Base-by-base conservation (phyloP, 1,140 invertebrate species). In the Papilio aristodemus region DNA sequence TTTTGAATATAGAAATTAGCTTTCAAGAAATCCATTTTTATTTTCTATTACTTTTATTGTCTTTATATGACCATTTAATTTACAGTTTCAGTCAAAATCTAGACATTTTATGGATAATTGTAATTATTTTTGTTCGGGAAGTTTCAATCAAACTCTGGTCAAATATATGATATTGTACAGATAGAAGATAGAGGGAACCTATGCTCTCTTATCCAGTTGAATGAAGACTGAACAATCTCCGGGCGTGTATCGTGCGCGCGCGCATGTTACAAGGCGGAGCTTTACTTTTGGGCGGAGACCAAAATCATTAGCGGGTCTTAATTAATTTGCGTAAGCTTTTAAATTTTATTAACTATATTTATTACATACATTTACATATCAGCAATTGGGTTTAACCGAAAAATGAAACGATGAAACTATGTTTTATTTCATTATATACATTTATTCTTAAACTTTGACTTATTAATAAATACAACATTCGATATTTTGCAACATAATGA, bases 1-100 rank as follows among this genome's bases (percentile, higher is more conserved):
- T 78, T 75, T 71, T 79, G 78, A 8, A 75, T 63, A 0, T 77
- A 32, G 64, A 79, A 86, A 46, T 81, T 80, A 0, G 74, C 50
- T 71, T 71, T 77, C 1, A 82, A 62, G 39, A 74, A 80, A 68
- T 86, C 82, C 82, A 84, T 86, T 59, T 38, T 66, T 57, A 54
- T 13, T 17, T 17, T 13, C 0, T 62, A 32, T 11, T 46, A 57
- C 43, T 7, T 27, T 5, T 10, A 14, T 9, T 46, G 10, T 17
- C 22, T 50, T 11, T 11, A 22, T 54, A 19, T 22, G 9, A 25
- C 19, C 14, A 25, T 54, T 0, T 50, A 11, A 22, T 50, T 25
- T 10, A 11, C 10, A 25, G 22, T 5, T 11, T 43, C 4, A n/a
- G 17, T 54, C 4, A 22, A 11, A 22, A 11, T 50, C 9, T 54